Evolutionary conservation across 35 echinoderm and acorn worm species (phyloP), one percentile per base, ranked within the genome.

Genomic region (Patiria miniata): DNA sequence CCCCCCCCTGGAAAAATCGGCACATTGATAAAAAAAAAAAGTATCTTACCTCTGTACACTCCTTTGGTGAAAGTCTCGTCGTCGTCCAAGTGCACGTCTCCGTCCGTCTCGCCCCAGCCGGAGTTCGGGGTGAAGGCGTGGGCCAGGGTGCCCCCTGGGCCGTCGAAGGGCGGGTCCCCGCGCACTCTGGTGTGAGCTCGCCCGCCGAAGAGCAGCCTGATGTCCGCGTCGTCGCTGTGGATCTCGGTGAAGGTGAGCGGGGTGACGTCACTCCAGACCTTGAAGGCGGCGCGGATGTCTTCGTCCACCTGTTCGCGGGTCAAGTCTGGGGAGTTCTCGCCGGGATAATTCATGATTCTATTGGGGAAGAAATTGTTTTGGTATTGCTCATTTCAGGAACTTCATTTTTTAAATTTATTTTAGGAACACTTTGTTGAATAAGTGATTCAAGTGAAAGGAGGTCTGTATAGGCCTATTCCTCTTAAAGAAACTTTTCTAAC

Each of bases 31-130:
- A 2, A 68, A 2, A n/a, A 68, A 68, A n/a, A 73, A 73, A 36
- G 26, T 73, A 9, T 9, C 14, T 73, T 37, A 84, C 92, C 87
- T 1, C 36, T 52, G 40, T 86, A 86, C 3, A 84, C 51, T 16
- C 92, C 81, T 36, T 94, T 84, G 34, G 95, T 93, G 83, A 91
- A 97, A 8, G 37, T 68, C 39, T 97, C 95, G 16, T 85, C 86
- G 51, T 97, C 95, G 60, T 97, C 95, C 29, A 90, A 88, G 81
- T 97, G 95, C 29, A 97, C 88, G 39, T 97, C 95, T 19, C 95
- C 95, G 68, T 93, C 90, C 0, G 89, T 83, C 16, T 50, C 39
- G 32, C 88, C 95, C 88, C 91, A 93, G 19, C 87, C 91, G 55
- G 79, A 92, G 51, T 93, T 93, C 18, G 95, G 95, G 59, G 84